phyloP scores from a whole-genome alignment of 1,140 invertebrate species.

The Drosophila littoralis region DNA sequence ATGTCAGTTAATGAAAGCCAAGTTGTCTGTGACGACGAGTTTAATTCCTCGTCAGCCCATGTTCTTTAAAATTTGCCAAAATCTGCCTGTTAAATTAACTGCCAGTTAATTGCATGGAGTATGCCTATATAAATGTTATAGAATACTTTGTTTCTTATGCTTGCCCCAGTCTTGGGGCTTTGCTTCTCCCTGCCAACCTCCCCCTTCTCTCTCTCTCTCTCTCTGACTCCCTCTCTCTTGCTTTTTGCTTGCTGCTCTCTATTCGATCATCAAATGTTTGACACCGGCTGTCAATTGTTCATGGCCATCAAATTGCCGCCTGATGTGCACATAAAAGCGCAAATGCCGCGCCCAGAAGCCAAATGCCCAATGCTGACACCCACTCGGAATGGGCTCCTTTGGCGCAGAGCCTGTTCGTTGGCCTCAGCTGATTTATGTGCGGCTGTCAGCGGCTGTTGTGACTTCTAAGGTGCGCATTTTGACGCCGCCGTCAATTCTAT shows the following conservation, averaged over 20 bases:
- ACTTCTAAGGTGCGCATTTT: slow-evolving; percentile 68
- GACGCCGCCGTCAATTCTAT: slow-evolving; percentile 77
- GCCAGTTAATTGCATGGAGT: too few species aligned
- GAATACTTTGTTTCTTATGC: too few species aligned
- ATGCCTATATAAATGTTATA: too few species aligned
- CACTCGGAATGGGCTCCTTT: slow-evolving; percentile 44
- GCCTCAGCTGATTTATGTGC: slow-evolving; percentile 50
- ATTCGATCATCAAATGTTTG: slow-evolving; percentile 48
- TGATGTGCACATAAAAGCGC: slow-evolving; percentile 64
- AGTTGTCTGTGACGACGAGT: too few species aligned
- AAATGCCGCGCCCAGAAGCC: slow-evolving; percentile 52
- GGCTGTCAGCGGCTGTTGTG: slow-evolving; percentile 38
- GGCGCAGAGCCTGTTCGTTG: neutral
- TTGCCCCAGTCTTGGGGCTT: too few species aligned
- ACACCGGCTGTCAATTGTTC: slow-evolving; percentile 72
- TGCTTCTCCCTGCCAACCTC: too few species aligned
- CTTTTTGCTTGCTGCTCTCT: neutral
- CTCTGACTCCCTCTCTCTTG: neutral
- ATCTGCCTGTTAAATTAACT: too few species aligned
- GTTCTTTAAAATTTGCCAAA: too few species aligned
- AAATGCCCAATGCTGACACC: slow-evolving; percentile 28
- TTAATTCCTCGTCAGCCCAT: too few species aligned
- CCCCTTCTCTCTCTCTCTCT: neutral
- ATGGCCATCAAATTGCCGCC: slow-evolving; percentile 77
- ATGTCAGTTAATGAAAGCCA: too few species aligned